Conservation (phyloP, 2,113 vertebrate genomes). For the Lates calcarifer region DNA sequence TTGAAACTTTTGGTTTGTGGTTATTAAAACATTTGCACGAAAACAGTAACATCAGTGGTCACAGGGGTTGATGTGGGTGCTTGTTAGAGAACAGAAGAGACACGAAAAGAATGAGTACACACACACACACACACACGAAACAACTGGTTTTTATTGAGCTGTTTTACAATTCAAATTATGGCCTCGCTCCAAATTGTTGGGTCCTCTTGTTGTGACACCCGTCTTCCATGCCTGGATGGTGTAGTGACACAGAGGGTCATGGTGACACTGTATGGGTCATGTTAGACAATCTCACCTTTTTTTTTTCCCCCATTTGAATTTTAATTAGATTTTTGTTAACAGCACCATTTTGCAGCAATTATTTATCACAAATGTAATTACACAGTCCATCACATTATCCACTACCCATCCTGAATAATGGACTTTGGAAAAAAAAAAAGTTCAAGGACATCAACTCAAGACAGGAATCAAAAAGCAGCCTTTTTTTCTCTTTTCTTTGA, state of each 20-base stretch:
- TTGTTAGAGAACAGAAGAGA: background rate
- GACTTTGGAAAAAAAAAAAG: conserved; percentile 42
- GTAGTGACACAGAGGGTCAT: conserved; percentile 34
- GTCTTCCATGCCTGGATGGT: conserved; percentile 31
- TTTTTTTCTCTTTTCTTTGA: conserved; percentile 51
- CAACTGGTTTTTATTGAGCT: background rate
- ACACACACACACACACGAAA: too few relatives aligned
- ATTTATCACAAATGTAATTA: conserved; percentile 75
- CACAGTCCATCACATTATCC: conserved; percentile 63
- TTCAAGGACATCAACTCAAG: conserved; percentile 63
- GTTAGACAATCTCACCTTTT: conserved; percentile 56
- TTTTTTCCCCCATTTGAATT: conserved; percentile 49
- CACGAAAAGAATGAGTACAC: background rate
- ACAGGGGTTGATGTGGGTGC: background rate
- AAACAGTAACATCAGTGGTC: background rate
- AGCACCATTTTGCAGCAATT: conserved; percentile 65
- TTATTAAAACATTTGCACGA: conserved; percentile 9
- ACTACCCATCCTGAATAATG: conserved; percentile 62
- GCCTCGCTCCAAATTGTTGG: background rate
- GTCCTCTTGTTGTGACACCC: conserved; percentile 23
- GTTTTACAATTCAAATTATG: conserved; percentile 24
- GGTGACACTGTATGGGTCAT: conserved; percentile 33
- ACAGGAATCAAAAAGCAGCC: conserved; percentile 16
- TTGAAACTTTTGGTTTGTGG: too few relatives aligned
- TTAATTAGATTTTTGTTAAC: conserved; percentile 71